These are phyloP conservation scores for Excalfactoria chinensis DNA, from an alignment of 2,113 vertebrate species.

Conservation along the genomic window DNA sequence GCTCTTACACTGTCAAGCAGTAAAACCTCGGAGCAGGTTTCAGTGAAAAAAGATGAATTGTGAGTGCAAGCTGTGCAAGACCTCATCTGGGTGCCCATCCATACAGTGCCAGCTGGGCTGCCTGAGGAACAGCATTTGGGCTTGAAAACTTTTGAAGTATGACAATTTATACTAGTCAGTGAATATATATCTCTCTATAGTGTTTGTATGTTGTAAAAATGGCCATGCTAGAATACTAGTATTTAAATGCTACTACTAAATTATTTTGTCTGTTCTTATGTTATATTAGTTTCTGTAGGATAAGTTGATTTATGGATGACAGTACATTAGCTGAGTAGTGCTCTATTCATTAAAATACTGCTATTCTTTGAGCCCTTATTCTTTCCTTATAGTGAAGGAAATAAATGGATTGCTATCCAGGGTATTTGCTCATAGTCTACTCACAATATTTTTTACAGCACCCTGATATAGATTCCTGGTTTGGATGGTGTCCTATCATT, in stretches of 20 bases:
- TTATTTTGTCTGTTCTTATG: background rate
- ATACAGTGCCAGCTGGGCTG: background rate
- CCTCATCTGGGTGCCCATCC: background rate
- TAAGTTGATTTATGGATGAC: background rate
- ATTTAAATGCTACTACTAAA: background rate
- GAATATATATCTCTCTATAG: background rate
- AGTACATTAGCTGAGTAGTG: background rate
- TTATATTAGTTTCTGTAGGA: background rate
- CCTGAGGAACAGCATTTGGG: accelerated
- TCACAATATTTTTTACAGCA: background rate
- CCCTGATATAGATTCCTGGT: background rate
- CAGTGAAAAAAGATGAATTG: background rate
- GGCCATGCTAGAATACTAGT: background rate
- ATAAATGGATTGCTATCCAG: background rate
- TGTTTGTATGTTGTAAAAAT: background rate
- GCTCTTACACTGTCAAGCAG: background rate
- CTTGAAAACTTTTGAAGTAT: background rate
- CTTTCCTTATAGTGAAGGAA: background rate
- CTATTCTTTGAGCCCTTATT: background rate
- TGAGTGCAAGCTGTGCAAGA: background rate
- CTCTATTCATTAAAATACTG: background rate
- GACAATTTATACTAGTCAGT: background rate
- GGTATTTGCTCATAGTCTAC: background rate
- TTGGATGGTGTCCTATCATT: background rate
- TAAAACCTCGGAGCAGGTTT: background rate